Base-by-base conservation (phyloP, 2,797 vertebrate genomes). In the Chaenodraco wilsoni region DNA sequence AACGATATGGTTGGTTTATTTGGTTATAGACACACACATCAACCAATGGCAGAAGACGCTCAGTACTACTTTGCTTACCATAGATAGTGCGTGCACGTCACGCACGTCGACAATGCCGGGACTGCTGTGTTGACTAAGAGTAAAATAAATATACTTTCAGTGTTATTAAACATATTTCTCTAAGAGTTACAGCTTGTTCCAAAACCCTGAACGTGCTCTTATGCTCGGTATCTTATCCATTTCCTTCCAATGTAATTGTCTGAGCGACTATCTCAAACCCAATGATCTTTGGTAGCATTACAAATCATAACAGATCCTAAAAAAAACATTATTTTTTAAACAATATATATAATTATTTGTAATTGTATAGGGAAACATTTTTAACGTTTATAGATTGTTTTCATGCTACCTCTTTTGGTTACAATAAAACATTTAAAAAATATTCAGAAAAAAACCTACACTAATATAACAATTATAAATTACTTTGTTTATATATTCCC, bases 51-150 rank as follows among this genome's bases (percentile, higher is more conserved):
- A 70, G 14, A 0, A 5, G 31, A 40, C 37, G 8, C 9, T 44
- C 0, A 1, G 11, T 19, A 13, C 11, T 9, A 5, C 45, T 46
- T 37, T 37, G 33, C 33, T 37, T 37, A 9, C 33, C 33, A 37
- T 37, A 37, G 33, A 37, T 37, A 37, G 33, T 37, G 7, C 0
- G 7, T 37, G 7, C 76, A 85, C 79, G 78, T 7, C 50, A 48
- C 49, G 67, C 92, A 92, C 88, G 88, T 91, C 87, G 41, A 59
- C 83, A 70, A 14, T 33, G 37, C 59, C 27, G 27, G 27, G n/a
- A 40, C 9, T 45, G 9, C 9, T 7, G 1, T 0, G 5, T 3
- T 10, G 15, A 27, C 5, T n/a, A 49, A 19, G 5, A 69, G 2
- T 61, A 50, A 55, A 65, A 33, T 9, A 21, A 40, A 49, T 37